Evolutionary conservation across 2,888 invertebrate species (phyloP).

Genomic region (Pandemis cinnamomeana): DNA sequence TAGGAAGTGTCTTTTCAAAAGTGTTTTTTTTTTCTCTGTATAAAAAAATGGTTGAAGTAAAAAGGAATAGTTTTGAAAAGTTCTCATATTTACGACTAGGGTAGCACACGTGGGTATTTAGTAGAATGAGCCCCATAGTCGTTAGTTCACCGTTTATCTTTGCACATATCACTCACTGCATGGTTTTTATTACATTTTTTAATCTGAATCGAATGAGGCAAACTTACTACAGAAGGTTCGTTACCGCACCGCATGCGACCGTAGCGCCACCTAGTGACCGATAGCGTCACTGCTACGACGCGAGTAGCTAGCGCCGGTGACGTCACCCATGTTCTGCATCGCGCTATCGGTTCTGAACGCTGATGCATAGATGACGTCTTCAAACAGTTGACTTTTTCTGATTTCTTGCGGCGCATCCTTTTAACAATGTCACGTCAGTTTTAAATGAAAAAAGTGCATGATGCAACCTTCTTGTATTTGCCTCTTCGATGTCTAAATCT

Average conservation of each 20-base stretch:
- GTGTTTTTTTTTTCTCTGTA: neutral
- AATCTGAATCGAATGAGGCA: constrained; percentile 46
- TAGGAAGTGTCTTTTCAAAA: neutral
- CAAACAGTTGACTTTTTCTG: too few relatives aligned
- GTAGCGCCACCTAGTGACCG: too few relatives aligned
- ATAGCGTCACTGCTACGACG: too few relatives aligned
- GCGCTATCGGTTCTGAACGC: too few relatives aligned
- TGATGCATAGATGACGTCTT: too few relatives aligned
- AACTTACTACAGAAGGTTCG: constrained; percentile 5
- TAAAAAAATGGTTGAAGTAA: too few relatives aligned
- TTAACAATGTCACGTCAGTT: neutral
- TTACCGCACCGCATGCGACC: neutral
- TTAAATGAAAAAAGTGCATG: neutral
- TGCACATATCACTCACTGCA: constrained; percentile 72
- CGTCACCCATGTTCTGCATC: too few relatives aligned
- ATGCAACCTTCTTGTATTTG: constrained; percentile 15
- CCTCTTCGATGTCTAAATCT: constrained; percentile 47
- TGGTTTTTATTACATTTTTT: constrained; percentile 52
- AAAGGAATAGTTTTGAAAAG: neutral
- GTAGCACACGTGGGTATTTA: neutral
- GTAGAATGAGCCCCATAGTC: neutral
- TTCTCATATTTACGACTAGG: neutral
- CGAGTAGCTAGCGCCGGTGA: too few relatives aligned
- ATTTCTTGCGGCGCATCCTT: too few relatives aligned
- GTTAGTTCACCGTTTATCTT: constrained; percentile 41